phyloP scores from a whole-genome alignment of 2,888 invertebrate species.

The Aleiodes leptofemur region DNA sequence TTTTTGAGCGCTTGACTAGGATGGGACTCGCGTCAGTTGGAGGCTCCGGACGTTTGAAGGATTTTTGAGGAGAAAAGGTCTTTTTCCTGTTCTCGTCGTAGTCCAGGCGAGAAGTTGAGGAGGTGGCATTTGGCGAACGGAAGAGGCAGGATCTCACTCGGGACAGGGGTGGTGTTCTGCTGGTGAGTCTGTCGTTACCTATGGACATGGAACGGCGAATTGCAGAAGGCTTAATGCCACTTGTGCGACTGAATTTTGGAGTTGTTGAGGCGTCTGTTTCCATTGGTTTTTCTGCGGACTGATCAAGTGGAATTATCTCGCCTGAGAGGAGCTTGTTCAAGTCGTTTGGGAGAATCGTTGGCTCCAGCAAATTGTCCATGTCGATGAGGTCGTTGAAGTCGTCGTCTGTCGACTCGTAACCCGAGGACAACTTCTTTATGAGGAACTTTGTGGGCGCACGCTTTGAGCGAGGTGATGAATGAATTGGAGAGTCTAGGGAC shows the following conservation, averaged over 20 bases:
- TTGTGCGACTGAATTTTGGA: slow-evolving; percentile 74
- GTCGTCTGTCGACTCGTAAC: slow-evolving; percentile 81
- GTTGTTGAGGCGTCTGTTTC: slow-evolving; percentile 70
- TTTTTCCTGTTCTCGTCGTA: slow-evolving; percentile 58
- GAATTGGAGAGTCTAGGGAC: slow-evolving; percentile 65
- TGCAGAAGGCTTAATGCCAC: slow-evolving; percentile 52
- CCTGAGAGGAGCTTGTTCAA: slow-evolving; percentile 79
- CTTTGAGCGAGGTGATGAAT: slow-evolving; percentile 60
- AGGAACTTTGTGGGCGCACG: slow-evolving; percentile 59
- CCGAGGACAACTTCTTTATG: slow-evolving; percentile 77
- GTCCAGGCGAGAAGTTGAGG: slow-evolving; percentile 59
- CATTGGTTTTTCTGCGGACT: slow-evolving; percentile 54
- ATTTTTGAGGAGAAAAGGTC: slow-evolving; percentile 48
- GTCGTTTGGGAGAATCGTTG: slow-evolving; percentile 75
- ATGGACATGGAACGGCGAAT: slow-evolving; percentile 65
- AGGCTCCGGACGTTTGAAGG: slow-evolving; percentile 83
- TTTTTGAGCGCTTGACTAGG: slow-evolving; percentile 74
- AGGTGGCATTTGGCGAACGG: slow-evolving; percentile 69
- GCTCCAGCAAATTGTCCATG: slow-evolving; percentile 77
- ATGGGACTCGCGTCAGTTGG: slow-evolving; percentile 77
- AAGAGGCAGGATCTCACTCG: slow-evolving; percentile 77
- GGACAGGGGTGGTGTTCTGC: slow-evolving; percentile 70
- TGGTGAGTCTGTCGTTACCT: slow-evolving; percentile 72
- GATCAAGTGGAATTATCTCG: slow-evolving; percentile 70
- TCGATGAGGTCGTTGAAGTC: slow-evolving; percentile 81